phyloP scores from a whole-genome alignment of 2,113 vertebrate species.

The Genyomyrus donnyi region DNA sequence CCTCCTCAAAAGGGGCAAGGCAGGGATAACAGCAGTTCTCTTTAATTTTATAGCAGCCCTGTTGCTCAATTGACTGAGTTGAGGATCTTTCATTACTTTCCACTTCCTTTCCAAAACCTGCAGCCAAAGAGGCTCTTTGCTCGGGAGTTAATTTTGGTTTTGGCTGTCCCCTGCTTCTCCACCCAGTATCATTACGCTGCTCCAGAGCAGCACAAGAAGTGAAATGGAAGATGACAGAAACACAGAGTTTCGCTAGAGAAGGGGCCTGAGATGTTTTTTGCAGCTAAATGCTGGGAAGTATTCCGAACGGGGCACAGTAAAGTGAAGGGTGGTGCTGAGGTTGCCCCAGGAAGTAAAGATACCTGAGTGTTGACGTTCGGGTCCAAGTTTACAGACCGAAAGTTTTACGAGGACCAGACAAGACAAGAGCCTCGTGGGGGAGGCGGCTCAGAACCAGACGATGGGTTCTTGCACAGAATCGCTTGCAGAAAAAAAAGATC shows the following conservation, averaged over 20 bases:
- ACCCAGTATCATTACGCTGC: slow-evolving; percentile 86
- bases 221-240: slow-evolving; percentile 9
- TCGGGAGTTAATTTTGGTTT: slow-evolving; percentile 76
- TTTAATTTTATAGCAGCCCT: slow-evolving; percentile 62
- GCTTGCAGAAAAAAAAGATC: slow-evolving; percentile 25
- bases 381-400: background rate
- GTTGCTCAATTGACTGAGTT: slow-evolving; percentile 41
- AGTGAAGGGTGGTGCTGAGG: slow-evolving; percentile 29
- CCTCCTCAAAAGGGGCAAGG: slow-evolving; percentile 16
- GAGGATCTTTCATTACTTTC: slow-evolving; percentile 68
- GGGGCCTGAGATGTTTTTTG: background rate
- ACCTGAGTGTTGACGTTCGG: background rate
- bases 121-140: slow-evolving; percentile 80
- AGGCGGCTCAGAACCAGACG: slow-evolving; percentile 52
- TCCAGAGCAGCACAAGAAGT: slow-evolving; percentile 52
- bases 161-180: slow-evolving; percentile 76
- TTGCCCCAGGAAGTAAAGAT: slow-evolving; percentile 32
- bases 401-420: background rate
- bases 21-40: slow-evolving; percentile 50
- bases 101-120: slow-evolving; percentile 64
- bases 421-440: background rate
- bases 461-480: slow-evolving; percentile 33
- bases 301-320: slow-evolving; percentile 16
- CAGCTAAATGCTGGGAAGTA: background rate
- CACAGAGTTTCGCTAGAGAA: background rate